phyloP scores from a whole-genome alignment of 2,888 invertebrate species.

The Andricus curvator region DNA sequence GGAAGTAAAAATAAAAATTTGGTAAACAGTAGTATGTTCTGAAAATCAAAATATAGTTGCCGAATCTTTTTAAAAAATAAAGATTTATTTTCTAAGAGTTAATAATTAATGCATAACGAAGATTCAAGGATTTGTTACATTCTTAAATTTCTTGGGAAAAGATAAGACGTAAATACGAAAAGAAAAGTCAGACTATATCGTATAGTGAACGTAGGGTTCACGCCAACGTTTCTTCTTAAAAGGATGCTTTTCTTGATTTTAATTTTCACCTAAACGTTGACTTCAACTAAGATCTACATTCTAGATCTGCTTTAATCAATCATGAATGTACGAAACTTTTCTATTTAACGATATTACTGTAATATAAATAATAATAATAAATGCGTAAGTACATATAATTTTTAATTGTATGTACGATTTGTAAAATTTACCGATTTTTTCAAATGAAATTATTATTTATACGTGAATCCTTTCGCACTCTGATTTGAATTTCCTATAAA shows the following conservation, averaged over 20 bases:
- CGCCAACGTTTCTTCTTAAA: slow-evolving; percentile 3
- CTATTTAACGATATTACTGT: background rate
- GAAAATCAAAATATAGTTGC: too few species aligned
- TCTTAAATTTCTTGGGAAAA: background rate
- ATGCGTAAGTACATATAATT: too few species aligned
- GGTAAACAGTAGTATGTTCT: background rate
- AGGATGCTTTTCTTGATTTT: background rate
- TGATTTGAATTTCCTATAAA: too few species aligned
- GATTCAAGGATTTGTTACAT: background rate
- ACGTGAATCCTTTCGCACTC: too few species aligned
- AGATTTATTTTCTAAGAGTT: background rate
- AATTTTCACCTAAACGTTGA: background rate
- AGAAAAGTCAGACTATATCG: too few species aligned
- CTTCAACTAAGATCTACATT: too few species aligned
- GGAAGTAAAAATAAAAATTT: background rate
- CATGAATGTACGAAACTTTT: background rate
- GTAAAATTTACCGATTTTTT: too few species aligned
- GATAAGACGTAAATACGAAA: background rate
- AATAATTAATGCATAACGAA: background rate
- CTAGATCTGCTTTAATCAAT: background rate
- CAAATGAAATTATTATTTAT: too few species aligned
- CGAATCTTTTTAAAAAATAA: background rate
- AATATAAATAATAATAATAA: too few species aligned
- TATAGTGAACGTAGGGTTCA: background rate
- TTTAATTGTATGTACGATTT: too few species aligned